Evolutionary conservation across 2,797 vertebrate genomes (phyloP), one percentile per base, ranked within the genome.

Genomic region (Melanotaenia boesemani): DNA sequence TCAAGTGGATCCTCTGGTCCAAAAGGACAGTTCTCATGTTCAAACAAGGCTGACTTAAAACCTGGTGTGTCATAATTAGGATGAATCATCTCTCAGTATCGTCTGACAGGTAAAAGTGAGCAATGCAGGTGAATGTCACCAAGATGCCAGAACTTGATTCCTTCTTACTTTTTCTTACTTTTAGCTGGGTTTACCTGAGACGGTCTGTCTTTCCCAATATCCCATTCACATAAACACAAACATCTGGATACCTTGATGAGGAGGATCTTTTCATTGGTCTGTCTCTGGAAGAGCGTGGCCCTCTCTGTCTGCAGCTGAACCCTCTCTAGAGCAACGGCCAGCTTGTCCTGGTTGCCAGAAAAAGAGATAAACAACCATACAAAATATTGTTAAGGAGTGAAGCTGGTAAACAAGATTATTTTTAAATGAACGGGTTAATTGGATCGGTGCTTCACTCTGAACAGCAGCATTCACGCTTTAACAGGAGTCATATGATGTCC

Each of bases 231-330:
- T 2, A 39, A 9, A 60, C 11, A 63, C 11, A 74, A 2, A 68
- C 8, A 1, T 28, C 3, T 32, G 1, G 0, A 11, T 84, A 95
- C 94, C 94, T 94, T 94, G 8, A 93, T 86, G 50, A 84, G 68
- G 15, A 93, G 88, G 72, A 93, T 93, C 82, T 89, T 92, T 10
- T 95, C 89, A n/a, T 90, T 93, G 72, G 91, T 94, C 66, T 83
- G 79, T 36, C 39, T 88, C 56, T 92, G 92, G 81, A 85, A 92
- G 34, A 79, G 63, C 0, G 80, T 78, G 71, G 91, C 92, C 59
- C 91, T 88, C 72, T 91, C 88, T 0, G 82, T 82, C 81, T 94
- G 94, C 0, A 87, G 63, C 56, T 86, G 81, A 58, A 92, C 86
- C 46, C 72, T 86, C 76, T 91, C 83, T 10, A 95, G 78, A 62